Base-by-base conservation (phyloP, 2,113 vertebrate genomes). In the Hylia prasina region DNA sequence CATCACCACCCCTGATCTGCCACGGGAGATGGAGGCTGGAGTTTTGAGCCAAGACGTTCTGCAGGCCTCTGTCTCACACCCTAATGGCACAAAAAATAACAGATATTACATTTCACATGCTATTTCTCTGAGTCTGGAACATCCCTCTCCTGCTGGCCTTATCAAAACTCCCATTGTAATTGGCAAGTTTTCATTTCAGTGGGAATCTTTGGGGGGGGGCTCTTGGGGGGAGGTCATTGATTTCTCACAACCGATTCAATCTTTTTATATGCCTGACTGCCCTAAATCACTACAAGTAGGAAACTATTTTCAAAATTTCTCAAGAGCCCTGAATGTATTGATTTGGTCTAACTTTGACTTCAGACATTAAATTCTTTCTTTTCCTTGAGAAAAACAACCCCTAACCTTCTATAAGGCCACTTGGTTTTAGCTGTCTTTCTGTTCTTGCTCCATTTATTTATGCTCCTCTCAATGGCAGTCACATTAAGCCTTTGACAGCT, bases 241-340 rank as follows among this genome's bases (percentile, higher is more conserved):
- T 95, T 96, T 96, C 95, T 89, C 93, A 84, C 94, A 94, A 89
- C 91, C 2, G 10, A 91, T 96, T 94, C 91, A 73, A 89, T 95
- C 91, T 97, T 95, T 96, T 96, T 75, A 92, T 92, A 93, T 94
- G 96, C 94, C 91, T 94, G 94, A 87, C 95, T 92, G 93, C 93
- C 80, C 94, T 97, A 97, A 96, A 96, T 97, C 95, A 96, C 95
- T 97, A 91, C 95, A 95, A 96, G 94, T 69, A 96, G 90, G 93
- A 96, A 96, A 94, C 87, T 92, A 94, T 95, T 97, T 93, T 96
- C 94, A 97, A 95, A 96, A 96, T 96, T 96, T 97, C 97, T 96
- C 94, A 80, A 93, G 97, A 96, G 92, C 83, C 92, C 78, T 92
- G 86, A 75, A 58, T 42, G 64, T 94, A 97, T 95, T 87, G 94